These are phyloP conservation scores for Proctacanthus coquilletti DNA, from an alignment of 1,140 invertebrate genomes.

Conservation along the genomic window DNA sequence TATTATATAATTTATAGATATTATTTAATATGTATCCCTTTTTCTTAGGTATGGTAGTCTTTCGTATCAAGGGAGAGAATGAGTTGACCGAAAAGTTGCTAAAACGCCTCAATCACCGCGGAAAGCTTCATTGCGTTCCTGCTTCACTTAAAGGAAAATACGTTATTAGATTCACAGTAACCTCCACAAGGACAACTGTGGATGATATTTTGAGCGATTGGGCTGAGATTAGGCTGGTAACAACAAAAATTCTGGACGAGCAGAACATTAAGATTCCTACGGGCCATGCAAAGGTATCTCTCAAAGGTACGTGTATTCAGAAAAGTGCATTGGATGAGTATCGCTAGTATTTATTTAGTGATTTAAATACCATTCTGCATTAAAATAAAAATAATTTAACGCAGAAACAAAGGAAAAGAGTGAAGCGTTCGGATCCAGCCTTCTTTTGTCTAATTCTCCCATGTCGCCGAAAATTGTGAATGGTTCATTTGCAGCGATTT, in stretches of 20 bases:
- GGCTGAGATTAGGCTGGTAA: slow-evolving; percentile 69
- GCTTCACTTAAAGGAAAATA: slow-evolving; percentile 80
- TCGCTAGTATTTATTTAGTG: too few species aligned
- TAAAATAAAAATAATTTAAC: too few species aligned
- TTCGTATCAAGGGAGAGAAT: slow-evolving; percentile 72
- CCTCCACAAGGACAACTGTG: slow-evolving; percentile 75
- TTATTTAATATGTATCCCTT: background rate
- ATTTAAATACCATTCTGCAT: too few species aligned
- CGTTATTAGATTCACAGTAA: slow-evolving; percentile 82
- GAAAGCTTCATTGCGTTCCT: slow-evolving; percentile 83
- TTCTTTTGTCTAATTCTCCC: slow-evolving; percentile 83
- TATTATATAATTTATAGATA: background rate
- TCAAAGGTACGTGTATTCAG: slow-evolving; percentile 43
- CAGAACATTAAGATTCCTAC: slow-evolving; percentile 35
- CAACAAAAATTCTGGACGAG: slow-evolving; percentile 52
- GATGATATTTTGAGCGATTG: slow-evolving; percentile 82
- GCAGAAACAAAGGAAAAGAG: slow-evolving; percentile 65
- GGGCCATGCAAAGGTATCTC: slow-evolving; percentile 47
- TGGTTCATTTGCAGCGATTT: slow-evolving; percentile 88
- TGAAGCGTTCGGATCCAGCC: slow-evolving; percentile 81
- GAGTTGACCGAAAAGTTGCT: slow-evolving; percentile 71
- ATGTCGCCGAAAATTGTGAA: slow-evolving; percentile 96
- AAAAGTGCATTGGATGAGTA: background rate
- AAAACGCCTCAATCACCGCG: slow-evolving; percentile 71
- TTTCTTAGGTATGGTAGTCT: slow-evolving; percentile 70